Evolutionary conservation across 1,140 invertebrate genomes (phyloP).

Genomic region (Sitophilus oryzae): DNA sequence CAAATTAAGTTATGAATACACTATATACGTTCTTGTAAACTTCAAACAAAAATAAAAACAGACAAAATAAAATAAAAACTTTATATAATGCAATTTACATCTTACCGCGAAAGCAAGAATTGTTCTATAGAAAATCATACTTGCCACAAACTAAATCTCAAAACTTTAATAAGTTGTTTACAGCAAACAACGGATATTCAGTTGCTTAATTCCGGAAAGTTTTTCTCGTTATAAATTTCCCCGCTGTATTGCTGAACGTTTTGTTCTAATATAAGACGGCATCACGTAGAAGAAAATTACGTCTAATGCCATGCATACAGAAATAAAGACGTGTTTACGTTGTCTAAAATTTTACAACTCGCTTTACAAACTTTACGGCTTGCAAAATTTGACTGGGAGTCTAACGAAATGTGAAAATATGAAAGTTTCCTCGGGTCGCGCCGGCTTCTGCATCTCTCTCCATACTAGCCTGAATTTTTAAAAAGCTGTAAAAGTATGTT

Average conservation of each 20-base stretch:
- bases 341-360: constrained; percentile 15
- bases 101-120: too few relatives aligned
- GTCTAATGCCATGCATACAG: constrained; percentile 18
- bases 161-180: background rate
- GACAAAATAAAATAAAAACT: too few relatives aligned
- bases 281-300: constrained; percentile 18
- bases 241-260: constrained; percentile 11
- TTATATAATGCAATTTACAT: too few relatives aligned
- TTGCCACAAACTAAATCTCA: background rate
- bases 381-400: constrained; percentile 9
- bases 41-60: too few relatives aligned
- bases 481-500: too few relatives aligned
- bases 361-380: constrained; percentile 11
- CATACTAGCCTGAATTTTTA: too few relatives aligned
- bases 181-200: background rate
- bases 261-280: constrained; percentile 15
- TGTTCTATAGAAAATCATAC: background rate
- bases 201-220: constrained; percentile 4
- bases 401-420: constrained; percentile 3
- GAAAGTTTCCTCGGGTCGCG: background rate
- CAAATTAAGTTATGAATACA: too few relatives aligned
- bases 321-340: constrained; percentile 20
- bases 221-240: constrained; percentile 18
- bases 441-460: background rate
- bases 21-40: too few relatives aligned